These are phyloP conservation scores for Buphagus erythrorhynchus DNA, from an alignment of 2,797 vertebrate species.

Conservation along the genomic window DNA sequence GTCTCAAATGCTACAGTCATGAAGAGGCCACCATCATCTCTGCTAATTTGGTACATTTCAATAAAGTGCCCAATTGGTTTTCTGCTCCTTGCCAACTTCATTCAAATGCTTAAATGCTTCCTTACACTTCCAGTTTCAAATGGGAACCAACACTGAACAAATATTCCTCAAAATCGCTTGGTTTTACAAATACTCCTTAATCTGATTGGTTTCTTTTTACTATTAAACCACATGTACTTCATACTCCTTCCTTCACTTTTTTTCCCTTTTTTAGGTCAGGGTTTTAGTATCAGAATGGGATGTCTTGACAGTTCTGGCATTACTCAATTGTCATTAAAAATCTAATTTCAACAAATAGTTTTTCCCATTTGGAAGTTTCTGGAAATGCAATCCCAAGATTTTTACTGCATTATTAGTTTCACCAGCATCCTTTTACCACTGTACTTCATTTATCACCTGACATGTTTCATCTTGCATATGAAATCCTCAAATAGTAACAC, in stretches of 20 bases:
- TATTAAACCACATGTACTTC: neutral
- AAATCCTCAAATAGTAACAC: neutral
- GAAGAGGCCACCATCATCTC: neutral
- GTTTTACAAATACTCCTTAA: neutral
- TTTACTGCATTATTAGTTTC: neutral
- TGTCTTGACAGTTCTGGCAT: neutral
- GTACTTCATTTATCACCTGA: neutral
- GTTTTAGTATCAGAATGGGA: neutral
- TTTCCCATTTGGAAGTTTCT: neutral
- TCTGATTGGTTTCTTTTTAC: neutral
- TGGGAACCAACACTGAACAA: neutral
- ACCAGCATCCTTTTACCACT: neutral
- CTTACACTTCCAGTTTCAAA: neutral
- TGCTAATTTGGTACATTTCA: neutral
- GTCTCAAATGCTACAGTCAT: accelerated
- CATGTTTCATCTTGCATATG: neutral
- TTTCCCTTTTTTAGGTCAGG: neutral
- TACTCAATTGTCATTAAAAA: neutral
- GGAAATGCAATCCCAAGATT: neutral
- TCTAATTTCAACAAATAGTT: neutral
- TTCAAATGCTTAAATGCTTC: neutral
- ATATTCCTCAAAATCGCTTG: neutral
- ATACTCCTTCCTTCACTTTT: too few relatives aligned
- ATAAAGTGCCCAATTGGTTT: neutral
- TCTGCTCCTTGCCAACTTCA: neutral